These are phyloP conservation scores for Macrobrachium rosenbergii DNA, from an alignment of 1,140 invertebrate species.

Conservation along the genomic window DNA sequence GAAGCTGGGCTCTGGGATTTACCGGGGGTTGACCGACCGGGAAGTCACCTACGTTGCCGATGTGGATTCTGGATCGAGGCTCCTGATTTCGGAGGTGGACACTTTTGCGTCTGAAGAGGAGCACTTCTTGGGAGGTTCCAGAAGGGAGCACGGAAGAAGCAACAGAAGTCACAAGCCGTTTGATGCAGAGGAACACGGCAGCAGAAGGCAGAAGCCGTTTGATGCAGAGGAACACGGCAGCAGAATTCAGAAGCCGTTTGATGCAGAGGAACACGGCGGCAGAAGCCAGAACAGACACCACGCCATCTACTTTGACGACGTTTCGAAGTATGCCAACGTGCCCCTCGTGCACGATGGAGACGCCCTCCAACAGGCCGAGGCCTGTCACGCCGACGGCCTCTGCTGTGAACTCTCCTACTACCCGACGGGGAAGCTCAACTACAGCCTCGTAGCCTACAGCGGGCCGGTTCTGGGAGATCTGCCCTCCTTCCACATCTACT, in stretches of 20 bases:
- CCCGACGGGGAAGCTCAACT: slow-evolving; percentile 44
- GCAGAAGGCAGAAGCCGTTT: not conserved
- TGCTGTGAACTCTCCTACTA: slow-evolving; percentile 55
- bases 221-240: not conserved
- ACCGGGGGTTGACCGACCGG: slow-evolving; percentile 71
- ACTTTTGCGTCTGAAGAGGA: slow-evolving; percentile 24
- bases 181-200: not conserved
- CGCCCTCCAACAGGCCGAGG: slow-evolving; percentile 4
- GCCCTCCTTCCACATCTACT: slow-evolving; percentile 27
- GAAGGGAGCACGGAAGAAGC: not conserved
- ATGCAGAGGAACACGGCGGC: not conserved
- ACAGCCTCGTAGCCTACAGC: slow-evolving; percentile 59
- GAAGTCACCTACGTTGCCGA: slow-evolving; percentile 68
- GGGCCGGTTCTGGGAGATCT: slow-evolving; percentile 8
- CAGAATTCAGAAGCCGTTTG: not conserved
- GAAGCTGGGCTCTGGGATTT: slow-evolving; percentile 77
- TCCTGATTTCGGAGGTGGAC: slow-evolving; percentile 54
- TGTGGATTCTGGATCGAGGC: slow-evolving; percentile 44
- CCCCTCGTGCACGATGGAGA: slow-evolving; percentile 10
- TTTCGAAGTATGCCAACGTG: slow-evolving; percentile 39
- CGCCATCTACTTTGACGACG: slow-evolving; percentile 28
- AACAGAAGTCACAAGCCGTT: not conserved
- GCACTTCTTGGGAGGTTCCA: not conserved
- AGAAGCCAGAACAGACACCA: not conserved
- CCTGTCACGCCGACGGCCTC: slow-evolving; percentile 53